Percentiles rank a stretch among this genome's conserved stretches.
Conservation (phyloP, 1,140 invertebrate genomes). For the Pseudobourletiella spinata region DNA sequence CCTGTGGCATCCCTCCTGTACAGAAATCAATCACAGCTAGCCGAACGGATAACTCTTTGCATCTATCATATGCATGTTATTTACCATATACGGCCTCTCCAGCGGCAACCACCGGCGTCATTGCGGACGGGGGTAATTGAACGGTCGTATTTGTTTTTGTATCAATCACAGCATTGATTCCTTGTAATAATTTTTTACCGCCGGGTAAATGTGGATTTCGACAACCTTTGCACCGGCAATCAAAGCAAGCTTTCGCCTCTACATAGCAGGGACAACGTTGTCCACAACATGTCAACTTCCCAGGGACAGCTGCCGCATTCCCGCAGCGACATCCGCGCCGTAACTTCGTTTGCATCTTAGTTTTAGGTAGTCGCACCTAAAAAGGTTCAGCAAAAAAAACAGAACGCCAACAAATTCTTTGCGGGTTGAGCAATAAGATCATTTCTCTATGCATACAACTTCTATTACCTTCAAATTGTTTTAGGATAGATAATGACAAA, state of each 20-base stretch:
- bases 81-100: neutral
- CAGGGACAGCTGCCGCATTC: slow-evolving; percentile 74
- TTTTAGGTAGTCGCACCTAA: slow-evolving; percentile 42
- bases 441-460: too few species aligned
- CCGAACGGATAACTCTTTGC: too few species aligned
- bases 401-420: too few species aligned
- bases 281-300: slow-evolving; percentile 82
- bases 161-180: slow-evolving; percentile 21
- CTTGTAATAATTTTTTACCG: slow-evolving; percentile 57
- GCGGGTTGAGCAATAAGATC: too few species aligned
- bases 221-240: slow-evolving; percentile 83
- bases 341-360: slow-evolving; percentile 43
- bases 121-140: neutral
- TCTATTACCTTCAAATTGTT: too few species aligned
- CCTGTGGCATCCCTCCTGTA: neutral
- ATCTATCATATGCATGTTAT: too few species aligned
- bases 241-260: slow-evolving; percentile 70
- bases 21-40: too few species aligned
- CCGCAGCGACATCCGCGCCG: slow-evolving; percentile 72
- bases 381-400: too few species aligned
- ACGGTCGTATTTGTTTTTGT: slow-evolving; percentile 13
- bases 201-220: slow-evolving; percentile 74
- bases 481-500: neutral
- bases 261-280: slow-evolving; percentile 89
- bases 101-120: slow-evolving; percentile 1